Evolutionary conservation across 35 echinoderm and acorn worm species (phyloP), one percentile per base, ranked within the genome.

Genomic region (Patiria miniata): DNA sequence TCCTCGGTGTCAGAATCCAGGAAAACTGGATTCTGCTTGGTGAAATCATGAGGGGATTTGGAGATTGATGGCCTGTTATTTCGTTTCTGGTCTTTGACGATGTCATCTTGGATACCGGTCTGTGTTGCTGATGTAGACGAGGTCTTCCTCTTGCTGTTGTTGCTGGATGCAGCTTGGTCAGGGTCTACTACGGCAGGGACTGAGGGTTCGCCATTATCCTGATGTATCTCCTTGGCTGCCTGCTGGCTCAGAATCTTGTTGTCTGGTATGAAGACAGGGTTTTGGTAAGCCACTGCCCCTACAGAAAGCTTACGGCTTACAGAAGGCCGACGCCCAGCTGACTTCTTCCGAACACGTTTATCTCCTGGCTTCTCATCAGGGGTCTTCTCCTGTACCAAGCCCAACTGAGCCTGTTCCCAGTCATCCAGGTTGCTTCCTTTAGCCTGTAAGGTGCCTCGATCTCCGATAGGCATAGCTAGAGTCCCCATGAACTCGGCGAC

Each of bases 1-100:
- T 58, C 82, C 52, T 84, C 82, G 12, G 29, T 37, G 23, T 82
- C 80, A 9, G 80, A 84, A 18, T 58, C 82, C 57, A 34, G 53
- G 36, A 84, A 61, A 36, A 84, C 53, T 0, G 82, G 82, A 65
- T 84, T 60, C 40, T 82, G 52, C 53, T 84, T 84, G 26, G 57
- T 33, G 14, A 39, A 12, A 56, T 61, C 54, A 19, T 22, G 7
- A 36, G 38, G 34, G 1, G 33, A 37, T 39, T 60, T 84, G 19
- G 33, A 7, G 65, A 73, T 22, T 22, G 34, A 34, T 0, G 18
- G 7, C 82, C 34, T 84, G 32, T 50, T 83, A 33, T 28, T 60
- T 30, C 38, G 21, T 37, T 53, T 58, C 1, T 33, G 53, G 1
- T 61, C 54, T 37, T 42, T 42, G 21, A 18, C 9, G 10, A 50